These are phyloP conservation scores for Epirrhoe tristata DNA, from an alignment of 2,888 invertebrate species.

Conservation along the genomic window DNA sequence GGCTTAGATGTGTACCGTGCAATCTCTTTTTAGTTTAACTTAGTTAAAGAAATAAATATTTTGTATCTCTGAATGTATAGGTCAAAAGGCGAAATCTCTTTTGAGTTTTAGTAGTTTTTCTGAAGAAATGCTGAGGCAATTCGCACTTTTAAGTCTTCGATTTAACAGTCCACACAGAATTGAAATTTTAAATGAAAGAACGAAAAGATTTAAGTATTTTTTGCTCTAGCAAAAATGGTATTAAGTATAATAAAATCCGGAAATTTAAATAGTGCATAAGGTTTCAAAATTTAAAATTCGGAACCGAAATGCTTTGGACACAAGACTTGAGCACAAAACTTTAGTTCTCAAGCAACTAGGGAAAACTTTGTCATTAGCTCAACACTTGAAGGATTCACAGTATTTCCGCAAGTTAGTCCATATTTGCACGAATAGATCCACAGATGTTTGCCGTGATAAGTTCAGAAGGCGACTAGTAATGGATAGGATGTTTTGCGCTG, in stretches of 20 bases:
- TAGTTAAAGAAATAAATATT: no score
- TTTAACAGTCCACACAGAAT: not conserved
- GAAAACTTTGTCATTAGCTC: slow-evolving; percentile 11
- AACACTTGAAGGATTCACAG: slow-evolving; percentile 14
- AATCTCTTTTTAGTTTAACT: not conserved
- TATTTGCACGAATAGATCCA: slow-evolving; percentile 3
- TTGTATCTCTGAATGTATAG: no score
- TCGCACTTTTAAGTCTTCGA: not conserved
- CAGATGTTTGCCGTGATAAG: slow-evolving; percentile 8
- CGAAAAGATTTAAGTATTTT: not conserved
- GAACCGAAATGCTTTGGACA: slow-evolving; percentile 4
- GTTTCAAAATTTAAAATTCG: slow-evolving; percentile 1
- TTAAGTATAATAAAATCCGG: not conserved
- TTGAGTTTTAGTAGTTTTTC: not conserved
- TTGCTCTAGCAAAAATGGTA: not conserved
- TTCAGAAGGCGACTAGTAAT: slow-evolving; percentile 6
- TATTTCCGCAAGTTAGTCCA: slow-evolving; percentile 9
- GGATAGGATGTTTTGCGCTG: slow-evolving; percentile 10
- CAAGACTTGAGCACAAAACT: slow-evolving; percentile 14
- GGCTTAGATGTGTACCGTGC: not conserved
- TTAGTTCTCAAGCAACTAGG: slow-evolving; percentile 4
- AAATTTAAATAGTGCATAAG: not conserved
- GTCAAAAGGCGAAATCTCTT: no score
- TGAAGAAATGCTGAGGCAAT: not conserved
- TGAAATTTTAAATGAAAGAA: not conserved